Evolutionary conservation across 2,888 invertebrate species (phyloP).

Genomic region (Prosapia bicincta): DNA sequence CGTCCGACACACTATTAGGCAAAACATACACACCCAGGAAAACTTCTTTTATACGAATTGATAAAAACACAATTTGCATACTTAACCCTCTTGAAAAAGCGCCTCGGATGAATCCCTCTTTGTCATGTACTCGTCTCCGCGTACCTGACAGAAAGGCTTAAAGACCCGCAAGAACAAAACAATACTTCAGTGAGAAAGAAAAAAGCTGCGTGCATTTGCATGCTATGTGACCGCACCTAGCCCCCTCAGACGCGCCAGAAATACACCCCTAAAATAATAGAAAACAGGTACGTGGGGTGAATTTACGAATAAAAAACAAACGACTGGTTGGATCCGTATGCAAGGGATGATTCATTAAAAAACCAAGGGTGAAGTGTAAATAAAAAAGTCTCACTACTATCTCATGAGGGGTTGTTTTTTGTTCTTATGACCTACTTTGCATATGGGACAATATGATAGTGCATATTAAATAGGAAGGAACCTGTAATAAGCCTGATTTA

Average conservation of each 20-base stretch:
- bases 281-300: slow-evolving; percentile 22
- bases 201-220: slow-evolving; percentile 29
- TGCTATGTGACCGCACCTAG: slow-evolving; percentile 22
- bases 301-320: slow-evolving; percentile 19
- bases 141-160: slow-evolving; percentile 30
- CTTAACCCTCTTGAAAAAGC: slow-evolving; percentile 39
- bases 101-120: slow-evolving; percentile 20
- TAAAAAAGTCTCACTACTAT: slow-evolving; percentile 24
- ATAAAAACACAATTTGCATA: slow-evolving; percentile 40
- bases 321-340: slow-evolving; percentile 17
- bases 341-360: slow-evolving; percentile 29
- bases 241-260: neutral
- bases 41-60: slow-evolving; percentile 29
- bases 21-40: slow-evolving; percentile 37
- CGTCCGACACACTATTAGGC: slow-evolving; percentile 36
- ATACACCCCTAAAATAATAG: slow-evolving; percentile 26
- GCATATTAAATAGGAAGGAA: slow-evolving; percentile 29
- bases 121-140: slow-evolving; percentile 15
- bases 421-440: slow-evolving; percentile 28
- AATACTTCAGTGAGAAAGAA: slow-evolving; percentile 23
- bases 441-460: slow-evolving; percentile 17
- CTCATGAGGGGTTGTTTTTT: slow-evolving; percentile 7
- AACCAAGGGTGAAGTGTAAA: slow-evolving; percentile 31
- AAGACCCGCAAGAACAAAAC: slow-evolving; percentile 31
- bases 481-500: slow-evolving; percentile 24